A percentile compares a stretch with the other conserved stretches of the same genome.
These are phyloP conservation scores for Nomada fabriciana DNA, from an alignment of 2,888 invertebrate genomes.

Conservation along the genomic window DNA sequence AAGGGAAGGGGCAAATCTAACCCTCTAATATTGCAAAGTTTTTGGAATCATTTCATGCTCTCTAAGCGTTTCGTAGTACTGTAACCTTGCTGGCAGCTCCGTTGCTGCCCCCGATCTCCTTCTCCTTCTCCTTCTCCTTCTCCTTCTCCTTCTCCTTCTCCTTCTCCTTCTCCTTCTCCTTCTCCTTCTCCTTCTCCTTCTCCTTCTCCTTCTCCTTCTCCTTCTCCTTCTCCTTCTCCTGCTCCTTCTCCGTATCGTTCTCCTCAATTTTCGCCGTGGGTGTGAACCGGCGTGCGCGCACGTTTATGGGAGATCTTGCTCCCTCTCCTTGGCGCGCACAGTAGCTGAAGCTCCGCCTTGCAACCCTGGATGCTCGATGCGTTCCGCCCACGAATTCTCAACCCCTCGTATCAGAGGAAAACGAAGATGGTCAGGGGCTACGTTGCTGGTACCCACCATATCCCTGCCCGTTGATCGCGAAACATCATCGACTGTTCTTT, in stretches of 20 bases:
- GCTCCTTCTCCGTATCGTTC: neutral
- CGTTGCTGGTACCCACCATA: constrained; percentile 54
- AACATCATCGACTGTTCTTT: constrained; percentile 53
- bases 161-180: neutral
- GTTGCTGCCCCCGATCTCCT: constrained; percentile 19
- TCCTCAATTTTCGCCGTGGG: constrained; percentile 10
- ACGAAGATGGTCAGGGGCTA: constrained; percentile 69
- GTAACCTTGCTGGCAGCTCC: neutral
- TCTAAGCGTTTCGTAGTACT: neutral
- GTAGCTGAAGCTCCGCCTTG: constrained; percentile 78
- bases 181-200: constrained; percentile 15
- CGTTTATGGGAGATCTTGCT: constrained; percentile 28
- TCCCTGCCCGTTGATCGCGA: constrained; percentile 56
- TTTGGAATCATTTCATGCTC: neutral
- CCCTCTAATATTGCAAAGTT: neutral
- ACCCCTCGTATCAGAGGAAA: constrained; percentile 74
- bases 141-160: constrained; percentile 16
- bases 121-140: constrained; percentile 11
- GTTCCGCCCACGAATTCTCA: constrained; percentile 77
- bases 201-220: constrained; percentile 27
- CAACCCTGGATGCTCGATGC: constrained; percentile 69
- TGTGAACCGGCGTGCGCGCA: constrained; percentile 36
- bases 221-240: constrained; percentile 8
- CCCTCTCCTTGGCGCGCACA: constrained; percentile 47
- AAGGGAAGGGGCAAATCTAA: too few species aligned